Conservation (phyloP, 2,888 invertebrate species). For the Leptopilina syphax region DNA sequence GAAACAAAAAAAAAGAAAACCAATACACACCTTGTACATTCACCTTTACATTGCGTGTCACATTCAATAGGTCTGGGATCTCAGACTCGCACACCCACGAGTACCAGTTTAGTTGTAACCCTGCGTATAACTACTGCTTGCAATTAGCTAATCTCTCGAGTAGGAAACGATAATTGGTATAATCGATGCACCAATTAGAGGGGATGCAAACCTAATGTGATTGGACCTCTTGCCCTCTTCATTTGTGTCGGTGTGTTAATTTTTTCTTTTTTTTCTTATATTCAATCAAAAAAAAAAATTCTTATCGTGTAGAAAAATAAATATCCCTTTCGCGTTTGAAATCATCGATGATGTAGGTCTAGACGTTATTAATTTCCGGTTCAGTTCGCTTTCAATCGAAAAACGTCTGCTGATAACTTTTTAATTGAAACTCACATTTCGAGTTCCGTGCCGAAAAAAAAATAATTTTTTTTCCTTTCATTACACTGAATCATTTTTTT, state of each 20-base stretch:
- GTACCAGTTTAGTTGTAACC: slow-evolving; percentile 48
- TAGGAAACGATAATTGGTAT: slow-evolving; percentile 72
- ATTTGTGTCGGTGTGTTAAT: not conserved
- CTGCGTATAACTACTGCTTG: slow-evolving; percentile 45
- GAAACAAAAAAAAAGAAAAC: slow-evolving; percentile 36
- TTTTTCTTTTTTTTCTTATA: not conserved
- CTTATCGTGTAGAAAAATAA: not conserved
- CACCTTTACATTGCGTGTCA: slow-evolving; percentile 54
- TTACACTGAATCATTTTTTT: no score
- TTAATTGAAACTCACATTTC: slow-evolving; percentile 12
- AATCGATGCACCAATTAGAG: slow-evolving; percentile 73
- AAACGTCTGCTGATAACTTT: slow-evolving; percentile 14
- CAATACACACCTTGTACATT: slow-evolving; percentile 48
- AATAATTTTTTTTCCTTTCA: no score
- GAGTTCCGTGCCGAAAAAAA: no score
- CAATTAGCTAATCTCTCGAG: slow-evolving; percentile 72
- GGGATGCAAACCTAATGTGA: slow-evolving; percentile 68
- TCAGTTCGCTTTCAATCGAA: slow-evolving; percentile 1
- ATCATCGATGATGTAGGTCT: slow-evolving; percentile 18
- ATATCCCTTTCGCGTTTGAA: not conserved
- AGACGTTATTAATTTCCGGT: slow-evolving; percentile 3
- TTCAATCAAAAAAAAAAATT: not conserved
- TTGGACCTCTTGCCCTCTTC: slow-evolving; percentile 45
- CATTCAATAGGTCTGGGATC: slow-evolving; percentile 59
- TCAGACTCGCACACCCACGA: slow-evolving; percentile 52